phyloP scores from a whole-genome alignment of 2,113 vertebrate species.

The Pycnonotus jocosus region DNA sequence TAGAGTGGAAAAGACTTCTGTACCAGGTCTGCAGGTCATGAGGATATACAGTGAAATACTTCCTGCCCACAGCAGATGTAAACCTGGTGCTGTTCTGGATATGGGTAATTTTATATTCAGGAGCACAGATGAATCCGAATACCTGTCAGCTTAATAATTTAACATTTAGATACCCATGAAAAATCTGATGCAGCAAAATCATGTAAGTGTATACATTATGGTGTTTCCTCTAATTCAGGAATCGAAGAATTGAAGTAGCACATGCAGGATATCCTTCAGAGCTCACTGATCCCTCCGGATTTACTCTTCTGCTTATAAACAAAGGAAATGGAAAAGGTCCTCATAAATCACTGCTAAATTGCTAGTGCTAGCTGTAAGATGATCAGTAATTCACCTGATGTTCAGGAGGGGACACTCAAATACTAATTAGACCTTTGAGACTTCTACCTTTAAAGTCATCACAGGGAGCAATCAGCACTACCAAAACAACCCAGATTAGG shows the following conservation, averaged over 20 bases:
- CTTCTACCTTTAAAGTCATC: not conserved
- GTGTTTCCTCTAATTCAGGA: not conserved
- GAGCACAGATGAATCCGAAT: not conserved
- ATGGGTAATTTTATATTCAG: not conserved
- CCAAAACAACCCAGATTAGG: not conserved
- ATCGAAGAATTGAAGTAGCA: not conserved
- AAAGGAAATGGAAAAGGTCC: not conserved
- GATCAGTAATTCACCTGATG: not conserved
- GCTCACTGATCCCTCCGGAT: not conserved
- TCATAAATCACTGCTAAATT: not conserved
- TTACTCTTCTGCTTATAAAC: not conserved
- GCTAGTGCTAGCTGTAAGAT: not conserved
- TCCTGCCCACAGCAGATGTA: not conserved
- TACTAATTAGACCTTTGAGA: not conserved
- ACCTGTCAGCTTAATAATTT: not conserved
- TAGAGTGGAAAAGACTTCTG: not conserved
- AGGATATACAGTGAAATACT: not conserved
- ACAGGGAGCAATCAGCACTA: not conserved
- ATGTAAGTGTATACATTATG: fast-evolving
- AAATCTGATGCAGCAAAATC: not conserved
- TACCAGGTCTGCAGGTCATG: not conserved
- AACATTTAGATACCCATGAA: not conserved
- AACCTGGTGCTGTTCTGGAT: not conserved
- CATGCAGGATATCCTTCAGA: not conserved
- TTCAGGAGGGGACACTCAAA: not conserved